Conservation (phyloP, 2,113 vertebrate species). For the Hyaena hyaena region DNA sequence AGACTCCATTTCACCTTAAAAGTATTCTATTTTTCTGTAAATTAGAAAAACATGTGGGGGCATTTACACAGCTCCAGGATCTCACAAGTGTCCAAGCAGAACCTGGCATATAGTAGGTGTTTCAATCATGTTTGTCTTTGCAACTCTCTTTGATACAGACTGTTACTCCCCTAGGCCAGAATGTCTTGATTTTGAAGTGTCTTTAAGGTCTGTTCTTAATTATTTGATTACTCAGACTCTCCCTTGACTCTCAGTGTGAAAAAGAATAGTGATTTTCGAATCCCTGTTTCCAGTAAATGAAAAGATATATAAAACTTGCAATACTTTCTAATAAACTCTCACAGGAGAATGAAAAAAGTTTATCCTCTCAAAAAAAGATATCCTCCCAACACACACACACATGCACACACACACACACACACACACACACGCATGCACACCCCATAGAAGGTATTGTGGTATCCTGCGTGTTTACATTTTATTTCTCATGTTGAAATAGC, state of each 20-base stretch:
- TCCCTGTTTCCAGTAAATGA: neutral
- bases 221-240: slow-evolving; percentile 34
- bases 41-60: neutral
- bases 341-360: neutral
- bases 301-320: slow-evolving; percentile 43
- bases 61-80: neutral
- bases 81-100: neutral
- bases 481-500: slow-evolving; percentile 33
- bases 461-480: neutral
- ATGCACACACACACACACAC: neutral
- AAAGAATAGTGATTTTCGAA: slow-evolving; percentile 23
- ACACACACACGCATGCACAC: neutral
- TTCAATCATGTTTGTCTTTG: neutral
- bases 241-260: neutral
- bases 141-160: neutral
- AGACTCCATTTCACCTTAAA: neutral
- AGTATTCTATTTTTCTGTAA: neutral
- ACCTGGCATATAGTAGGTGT: neutral
- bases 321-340: slow-evolving; percentile 5
- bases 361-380: neutral
- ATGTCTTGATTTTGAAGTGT: neutral
- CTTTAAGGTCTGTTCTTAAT: neutral
- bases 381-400: neutral
- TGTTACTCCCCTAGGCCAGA: neutral
- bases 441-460: neutral